Evolutionary conservation across 2,113 vertebrate species (phyloP).

Genomic region (Stercorarius parasiticus): DNA sequence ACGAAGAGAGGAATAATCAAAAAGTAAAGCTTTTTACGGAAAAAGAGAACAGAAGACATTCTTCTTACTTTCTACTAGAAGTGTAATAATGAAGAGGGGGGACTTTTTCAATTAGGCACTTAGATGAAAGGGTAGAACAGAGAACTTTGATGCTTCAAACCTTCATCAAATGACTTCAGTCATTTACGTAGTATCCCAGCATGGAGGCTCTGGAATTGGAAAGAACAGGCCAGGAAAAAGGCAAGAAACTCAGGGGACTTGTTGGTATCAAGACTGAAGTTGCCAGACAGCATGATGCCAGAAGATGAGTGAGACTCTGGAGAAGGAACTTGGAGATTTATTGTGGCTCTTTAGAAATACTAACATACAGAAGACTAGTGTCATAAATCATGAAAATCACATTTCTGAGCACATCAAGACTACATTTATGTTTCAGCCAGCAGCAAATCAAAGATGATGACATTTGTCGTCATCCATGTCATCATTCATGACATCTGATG

Average conservation of each 20-base stretch:
- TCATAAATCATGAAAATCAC: not conserved
- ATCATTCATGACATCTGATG: not conserved
- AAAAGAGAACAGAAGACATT: not conserved
- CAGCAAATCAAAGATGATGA: not conserved
- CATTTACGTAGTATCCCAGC: not conserved
- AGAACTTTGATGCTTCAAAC: not conserved
- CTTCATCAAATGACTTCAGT: not conserved
- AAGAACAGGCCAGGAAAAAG: not conserved
- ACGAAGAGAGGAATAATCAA: not conserved
- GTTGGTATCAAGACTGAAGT: not conserved
- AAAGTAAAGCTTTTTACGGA: not conserved
- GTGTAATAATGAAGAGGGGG: not conserved
- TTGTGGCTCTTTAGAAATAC: not conserved
- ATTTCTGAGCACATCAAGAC: not conserved
- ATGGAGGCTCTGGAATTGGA: not conserved
- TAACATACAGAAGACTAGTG: not conserved
- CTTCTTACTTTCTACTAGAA: not conserved
- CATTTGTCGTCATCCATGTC: not conserved
- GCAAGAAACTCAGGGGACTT: not conserved
- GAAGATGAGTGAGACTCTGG: not conserved
- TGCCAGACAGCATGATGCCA: not conserved
- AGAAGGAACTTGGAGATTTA: not conserved
- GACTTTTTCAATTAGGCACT: not conserved
- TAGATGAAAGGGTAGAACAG: not conserved
- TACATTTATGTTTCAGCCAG: not conserved